phyloP scores from a whole-genome alignment of 2,888 invertebrate genomes.

The Pristionchus japonicus region DNA sequence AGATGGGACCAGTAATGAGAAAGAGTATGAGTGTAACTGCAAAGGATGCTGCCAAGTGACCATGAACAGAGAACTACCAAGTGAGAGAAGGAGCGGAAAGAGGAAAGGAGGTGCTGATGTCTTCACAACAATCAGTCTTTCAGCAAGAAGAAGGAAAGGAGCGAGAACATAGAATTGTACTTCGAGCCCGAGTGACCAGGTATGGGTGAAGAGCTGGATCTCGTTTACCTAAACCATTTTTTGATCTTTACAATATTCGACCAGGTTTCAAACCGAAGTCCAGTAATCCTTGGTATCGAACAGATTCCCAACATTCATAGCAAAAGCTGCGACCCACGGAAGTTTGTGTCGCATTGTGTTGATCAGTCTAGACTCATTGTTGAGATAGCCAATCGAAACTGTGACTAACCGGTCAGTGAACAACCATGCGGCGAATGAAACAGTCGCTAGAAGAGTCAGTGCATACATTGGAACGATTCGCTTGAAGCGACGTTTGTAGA shows the following conservation, averaged over 20 bases:
- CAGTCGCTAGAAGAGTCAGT: not conserved
- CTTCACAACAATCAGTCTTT: not conserved
- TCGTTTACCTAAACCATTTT: not conserved
- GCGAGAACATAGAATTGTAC: constrained; percentile 13
- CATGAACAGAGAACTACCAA: not conserved
- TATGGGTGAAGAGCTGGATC: constrained; percentile 12
- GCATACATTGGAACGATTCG: constrained; percentile 23
- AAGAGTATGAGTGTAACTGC: constrained; percentile 14
- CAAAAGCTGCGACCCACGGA: not conserved
- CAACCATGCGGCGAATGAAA: not conserved
- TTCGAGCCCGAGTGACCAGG: constrained; percentile 10
- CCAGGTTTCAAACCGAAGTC: not conserved
- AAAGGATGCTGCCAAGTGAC: not conserved
- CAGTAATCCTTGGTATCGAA: constrained; percentile 11
- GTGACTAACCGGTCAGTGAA: not conserved
- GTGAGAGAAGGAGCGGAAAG: not conserved
- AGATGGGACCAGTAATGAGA: not conserved
- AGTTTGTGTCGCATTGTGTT: constrained; percentile 12
- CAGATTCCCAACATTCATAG: not conserved
- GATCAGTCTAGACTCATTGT: not conserved
- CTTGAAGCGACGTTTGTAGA: constrained; percentile 21
- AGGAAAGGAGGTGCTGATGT: not conserved
- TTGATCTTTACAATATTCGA: not conserved
- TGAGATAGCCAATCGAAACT: not conserved
- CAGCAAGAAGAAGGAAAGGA: not conserved